Conservation (phyloP, 2,797 vertebrate species). For the Chelidonichthys spinosus region DNA sequence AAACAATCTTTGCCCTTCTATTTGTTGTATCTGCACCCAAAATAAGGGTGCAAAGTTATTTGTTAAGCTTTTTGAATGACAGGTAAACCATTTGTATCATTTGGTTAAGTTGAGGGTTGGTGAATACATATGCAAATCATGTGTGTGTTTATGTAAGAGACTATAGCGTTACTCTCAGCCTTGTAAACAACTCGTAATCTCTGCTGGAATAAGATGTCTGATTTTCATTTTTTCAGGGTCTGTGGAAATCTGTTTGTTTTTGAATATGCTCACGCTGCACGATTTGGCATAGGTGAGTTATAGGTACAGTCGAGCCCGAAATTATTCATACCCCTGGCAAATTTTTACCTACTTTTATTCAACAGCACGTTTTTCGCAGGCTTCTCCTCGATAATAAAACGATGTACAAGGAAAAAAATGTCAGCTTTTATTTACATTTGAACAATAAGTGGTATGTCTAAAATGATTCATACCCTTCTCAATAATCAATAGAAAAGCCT, state of each 20-base stretch:
- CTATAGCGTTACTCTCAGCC: conserved; percentile 53
- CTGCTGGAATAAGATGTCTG: conserved; percentile 64
- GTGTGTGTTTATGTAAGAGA: conserved; percentile 18
- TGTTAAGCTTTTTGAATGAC: conserved; percentile 10
- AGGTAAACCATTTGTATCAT: conserved; percentile 24
- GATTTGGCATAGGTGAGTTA: conserved; percentile 58
- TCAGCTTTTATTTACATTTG: too few species aligned
- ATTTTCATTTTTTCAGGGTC: conserved; percentile 76
- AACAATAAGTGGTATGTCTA: too few species aligned
- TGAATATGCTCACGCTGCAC: conserved; percentile 56
- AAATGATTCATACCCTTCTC: too few species aligned
- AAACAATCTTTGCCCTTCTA: neutral
- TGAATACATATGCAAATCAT: conserved; percentile 29
- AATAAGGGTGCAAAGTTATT: conserved; percentile 10
- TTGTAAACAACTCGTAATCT: conserved; percentile 57
- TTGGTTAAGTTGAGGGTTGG: conserved; percentile 24
- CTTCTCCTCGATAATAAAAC: too few species aligned
- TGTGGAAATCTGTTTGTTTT: conserved; percentile 75
- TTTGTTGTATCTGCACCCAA: conserved; percentile 6
- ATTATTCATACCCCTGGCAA: too few species aligned
- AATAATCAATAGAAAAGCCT: too few species aligned
- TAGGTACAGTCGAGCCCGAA: conserved; percentile 6
- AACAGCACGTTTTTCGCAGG: too few species aligned
- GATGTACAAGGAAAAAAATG: too few species aligned
- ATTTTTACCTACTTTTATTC: too few species aligned